Conservation (phyloP, 2,797 vertebrate genomes). For the Amblyopsis hoosieri region DNA sequence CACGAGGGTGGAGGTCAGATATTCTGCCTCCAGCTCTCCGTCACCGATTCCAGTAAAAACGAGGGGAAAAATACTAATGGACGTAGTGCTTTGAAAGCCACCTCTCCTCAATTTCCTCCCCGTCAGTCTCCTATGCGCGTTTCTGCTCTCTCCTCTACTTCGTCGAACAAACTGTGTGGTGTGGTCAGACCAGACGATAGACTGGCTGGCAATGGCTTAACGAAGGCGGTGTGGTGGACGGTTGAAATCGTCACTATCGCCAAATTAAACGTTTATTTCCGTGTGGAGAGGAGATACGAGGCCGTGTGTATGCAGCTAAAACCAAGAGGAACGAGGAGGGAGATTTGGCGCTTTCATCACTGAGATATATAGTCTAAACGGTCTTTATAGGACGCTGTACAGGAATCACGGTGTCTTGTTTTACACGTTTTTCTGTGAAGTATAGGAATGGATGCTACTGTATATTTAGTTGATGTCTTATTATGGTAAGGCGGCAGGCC, state of each 20-base stretch:
- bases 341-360: constrained; percentile 61
- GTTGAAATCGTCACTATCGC: constrained; percentile 15
- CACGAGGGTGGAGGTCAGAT: constrained; percentile 57
- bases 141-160: constrained; percentile 27
- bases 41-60: not conserved
- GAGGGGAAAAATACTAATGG: not conserved
- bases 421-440: no score
- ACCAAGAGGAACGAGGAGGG: constrained; percentile 36
- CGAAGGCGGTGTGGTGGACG: constrained; percentile 12
- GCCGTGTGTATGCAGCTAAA: constrained; percentile 31
- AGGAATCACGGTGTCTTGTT: not conserved
- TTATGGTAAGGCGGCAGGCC: no score
- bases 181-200: not conserved
- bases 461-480: no score
- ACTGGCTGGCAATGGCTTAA: no score
- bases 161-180: constrained; percentile 22
- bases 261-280: not conserved
- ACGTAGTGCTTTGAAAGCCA: constrained; percentile 1
- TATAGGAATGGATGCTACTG: no score
- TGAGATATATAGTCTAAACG: constrained; percentile 28
- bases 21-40: constrained; percentile 23
- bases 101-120: constrained; percentile 14
- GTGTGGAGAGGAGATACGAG: not conserved
- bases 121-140: constrained; percentile 13
- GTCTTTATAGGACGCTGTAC: constrained; percentile 19